phyloP scores from a whole-genome alignment of 2,888 invertebrate genomes.

The Agapostemon virescens region DNA sequence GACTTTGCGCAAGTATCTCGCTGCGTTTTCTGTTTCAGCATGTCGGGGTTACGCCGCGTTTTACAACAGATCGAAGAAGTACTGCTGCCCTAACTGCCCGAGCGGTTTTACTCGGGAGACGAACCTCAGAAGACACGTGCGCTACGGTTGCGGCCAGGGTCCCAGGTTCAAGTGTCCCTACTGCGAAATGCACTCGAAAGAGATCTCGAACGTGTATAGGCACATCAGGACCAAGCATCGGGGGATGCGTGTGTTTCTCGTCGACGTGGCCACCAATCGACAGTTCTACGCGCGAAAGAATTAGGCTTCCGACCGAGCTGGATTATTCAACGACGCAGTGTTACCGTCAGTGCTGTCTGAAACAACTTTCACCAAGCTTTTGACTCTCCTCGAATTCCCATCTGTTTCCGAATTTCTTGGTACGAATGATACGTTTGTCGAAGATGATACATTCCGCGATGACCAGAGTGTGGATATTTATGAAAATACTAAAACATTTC shows the following conservation, averaged over 20 bases:
- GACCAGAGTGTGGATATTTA: background rate
- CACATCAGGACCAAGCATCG: constrained; percentile 61
- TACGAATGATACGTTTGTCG: background rate
- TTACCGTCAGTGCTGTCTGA: background rate
- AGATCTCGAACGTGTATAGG: constrained; percentile 62
- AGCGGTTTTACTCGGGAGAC: constrained; percentile 66
- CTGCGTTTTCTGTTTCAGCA: constrained; percentile 56
- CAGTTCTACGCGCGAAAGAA: constrained; percentile 44
- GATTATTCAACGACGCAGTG: background rate
- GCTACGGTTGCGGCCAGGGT: constrained; percentile 67
- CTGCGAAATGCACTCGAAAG: constrained; percentile 53
- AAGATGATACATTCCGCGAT: background rate
- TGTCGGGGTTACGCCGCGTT: background rate
- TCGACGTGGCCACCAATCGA: constrained; percentile 45
- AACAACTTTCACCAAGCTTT: background rate
- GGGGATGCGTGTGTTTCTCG: constrained; percentile 41
- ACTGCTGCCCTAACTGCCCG: constrained; percentile 65
- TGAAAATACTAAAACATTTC: no score
- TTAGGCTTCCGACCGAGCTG: background rate
- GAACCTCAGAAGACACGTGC: constrained; percentile 63
- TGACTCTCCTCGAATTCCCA: background rate
- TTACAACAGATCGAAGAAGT: constrained; percentile 45
- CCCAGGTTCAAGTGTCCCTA: constrained; percentile 67
- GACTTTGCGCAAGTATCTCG: constrained; percentile 43
- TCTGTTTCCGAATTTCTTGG: background rate